Conservation (phyloP, 2,113 vertebrate species). For the Apodemus speciosus region DNA sequence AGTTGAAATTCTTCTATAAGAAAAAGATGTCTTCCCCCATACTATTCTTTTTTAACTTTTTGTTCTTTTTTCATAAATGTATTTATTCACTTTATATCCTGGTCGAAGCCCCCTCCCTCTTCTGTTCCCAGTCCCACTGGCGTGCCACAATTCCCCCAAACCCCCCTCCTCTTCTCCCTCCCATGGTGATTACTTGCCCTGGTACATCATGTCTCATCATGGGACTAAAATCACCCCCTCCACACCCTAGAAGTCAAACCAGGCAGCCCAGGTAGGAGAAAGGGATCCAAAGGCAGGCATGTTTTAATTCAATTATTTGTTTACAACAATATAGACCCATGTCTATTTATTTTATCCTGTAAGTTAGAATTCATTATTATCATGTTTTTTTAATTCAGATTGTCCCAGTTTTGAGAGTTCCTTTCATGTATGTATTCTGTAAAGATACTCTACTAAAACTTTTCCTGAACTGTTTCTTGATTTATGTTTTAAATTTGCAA, state of each 20-base stretch:
- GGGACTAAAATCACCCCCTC: no score
- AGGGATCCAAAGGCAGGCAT: no score
- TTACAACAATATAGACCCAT: background rate
- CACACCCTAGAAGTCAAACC: no score
- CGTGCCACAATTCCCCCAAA: no score
- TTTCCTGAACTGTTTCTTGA: slow-evolving; percentile 43
- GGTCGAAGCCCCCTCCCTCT: no score
- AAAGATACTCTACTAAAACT: slow-evolving; percentile 29
- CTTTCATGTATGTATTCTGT: background rate
- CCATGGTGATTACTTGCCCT: no score
- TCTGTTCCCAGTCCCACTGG: no score
- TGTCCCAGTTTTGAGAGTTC: background rate
- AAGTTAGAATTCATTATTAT: slow-evolving; percentile 30
- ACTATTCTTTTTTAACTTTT: background rate
- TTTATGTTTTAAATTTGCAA: slow-evolving; percentile 45
- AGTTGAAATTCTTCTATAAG: slow-evolving; percentile 45
- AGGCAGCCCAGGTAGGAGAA: no score
- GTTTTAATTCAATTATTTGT: slow-evolving; percentile 37
- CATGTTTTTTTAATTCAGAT: slow-evolving; percentile 21
- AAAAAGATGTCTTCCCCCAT: background rate
- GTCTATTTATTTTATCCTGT: slow-evolving; percentile 33
- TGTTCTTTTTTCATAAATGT: no score
- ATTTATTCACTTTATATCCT: no score
- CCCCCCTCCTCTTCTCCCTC: no score
- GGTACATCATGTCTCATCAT: no score